phyloP scores from a whole-genome alignment of 2,113 vertebrate species.

The Percopsis transmontana region DNA sequence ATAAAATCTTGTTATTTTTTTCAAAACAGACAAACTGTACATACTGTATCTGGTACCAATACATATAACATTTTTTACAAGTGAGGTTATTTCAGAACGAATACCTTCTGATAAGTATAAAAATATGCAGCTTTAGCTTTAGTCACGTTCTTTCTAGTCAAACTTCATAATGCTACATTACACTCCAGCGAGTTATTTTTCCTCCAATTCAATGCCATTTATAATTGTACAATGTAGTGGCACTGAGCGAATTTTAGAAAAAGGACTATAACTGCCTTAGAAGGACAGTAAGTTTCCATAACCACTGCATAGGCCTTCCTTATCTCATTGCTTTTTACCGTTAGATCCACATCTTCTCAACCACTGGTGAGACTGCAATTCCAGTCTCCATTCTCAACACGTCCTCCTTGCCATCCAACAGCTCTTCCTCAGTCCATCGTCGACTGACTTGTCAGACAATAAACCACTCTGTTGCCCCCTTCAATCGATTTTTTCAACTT shows the following conservation, averaged over 20 bases:
- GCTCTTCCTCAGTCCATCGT: neutral
- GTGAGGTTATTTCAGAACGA: conserved; percentile 84
- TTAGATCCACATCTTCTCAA: conserved; percentile 80
- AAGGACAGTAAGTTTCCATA: neutral
- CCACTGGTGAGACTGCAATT: neutral
- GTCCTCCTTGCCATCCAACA: conserved; percentile 43
- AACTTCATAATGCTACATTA: conserved; percentile 88
- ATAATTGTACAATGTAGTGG: conserved; percentile 5
- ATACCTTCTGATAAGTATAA: conserved; percentile 85
- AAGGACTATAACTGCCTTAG: neutral
- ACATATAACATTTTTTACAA: conserved; percentile 77
- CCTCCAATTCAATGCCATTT: conserved; percentile 25
- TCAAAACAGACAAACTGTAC: conserved; percentile 76
- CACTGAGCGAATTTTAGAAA: neutral
- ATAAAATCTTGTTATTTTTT: conserved; percentile 71
- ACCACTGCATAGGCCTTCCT: neutral
- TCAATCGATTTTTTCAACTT: conserved; percentile 94
- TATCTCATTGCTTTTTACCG: conserved; percentile 55
- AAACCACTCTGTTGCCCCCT: neutral
- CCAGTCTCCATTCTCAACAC: conserved; percentile 67
- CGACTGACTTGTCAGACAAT: neutral
- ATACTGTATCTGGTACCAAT: conserved; percentile 73
- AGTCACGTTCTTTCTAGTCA: conserved; percentile 83
- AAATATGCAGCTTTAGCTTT: conserved; percentile 90
- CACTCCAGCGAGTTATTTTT: conserved; percentile 68